These are phyloP conservation scores for Orthosia cruda DNA, from an alignment of 2,888 invertebrate genomes.

Conservation along the genomic window DNA sequence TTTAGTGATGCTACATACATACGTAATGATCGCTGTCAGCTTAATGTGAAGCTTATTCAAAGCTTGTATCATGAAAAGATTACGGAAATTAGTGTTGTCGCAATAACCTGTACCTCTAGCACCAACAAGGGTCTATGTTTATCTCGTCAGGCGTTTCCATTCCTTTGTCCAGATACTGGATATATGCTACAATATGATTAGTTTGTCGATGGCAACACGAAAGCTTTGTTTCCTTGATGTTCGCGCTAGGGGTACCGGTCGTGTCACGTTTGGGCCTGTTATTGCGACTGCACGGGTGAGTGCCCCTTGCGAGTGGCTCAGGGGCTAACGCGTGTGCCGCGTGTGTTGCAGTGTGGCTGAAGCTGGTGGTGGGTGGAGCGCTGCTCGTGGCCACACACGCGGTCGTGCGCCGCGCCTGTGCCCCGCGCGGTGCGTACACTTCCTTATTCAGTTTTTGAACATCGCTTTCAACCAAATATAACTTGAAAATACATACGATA, in stretches of 20 bases:
- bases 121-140: neutral
- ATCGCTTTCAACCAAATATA: conserved; percentile 26
- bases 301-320: neutral
- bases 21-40: conserved; percentile 5
- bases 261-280: neutral
- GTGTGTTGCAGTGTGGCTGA: conserved; percentile 96
- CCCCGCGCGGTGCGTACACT: conserved; percentile 94
- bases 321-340: conserved; percentile 71
- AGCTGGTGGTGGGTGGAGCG: conserved; percentile 96
- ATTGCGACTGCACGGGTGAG: conserved; percentile 19
- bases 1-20: conserved; percentile 43
- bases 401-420: conserved; percentile 94
- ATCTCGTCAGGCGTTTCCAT: neutral
- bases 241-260: conserved; percentile 23
- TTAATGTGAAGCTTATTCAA: neutral
- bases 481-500: neutral
- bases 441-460: conserved; percentile 1
- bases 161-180: neutral
- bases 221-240: neutral
- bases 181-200: neutral
- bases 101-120: conserved; percentile 32
- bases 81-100: conserved; percentile 7
- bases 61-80: neutral
- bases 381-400: conserved; percentile 96
- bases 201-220: neutral